Base-by-base conservation (phyloP, 2,888 invertebrate species). In the Lampropteryx suffumata region DNA sequence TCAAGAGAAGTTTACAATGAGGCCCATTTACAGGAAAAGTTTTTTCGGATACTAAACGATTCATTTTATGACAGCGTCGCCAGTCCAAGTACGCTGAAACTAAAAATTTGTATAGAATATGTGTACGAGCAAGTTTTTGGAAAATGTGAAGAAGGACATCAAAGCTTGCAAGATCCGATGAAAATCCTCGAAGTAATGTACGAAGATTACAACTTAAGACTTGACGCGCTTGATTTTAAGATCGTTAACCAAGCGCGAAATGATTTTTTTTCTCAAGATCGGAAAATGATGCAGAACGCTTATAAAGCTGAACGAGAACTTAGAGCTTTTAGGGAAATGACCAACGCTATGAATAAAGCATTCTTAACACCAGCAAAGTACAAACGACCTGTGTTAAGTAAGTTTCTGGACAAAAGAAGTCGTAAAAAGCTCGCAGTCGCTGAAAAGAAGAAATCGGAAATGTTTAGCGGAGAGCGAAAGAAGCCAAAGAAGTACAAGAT, bases 71-170 rank as follows among this genome's bases (percentile, higher is more conserved):
- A 86, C 21, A 84, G 76, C 48, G 82, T 90, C 11, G 88, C 90
- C 1, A 85, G 84, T 65, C 85, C 82, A 2, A 65, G 58, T 47
- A 84, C 80, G 11, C 67, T 90, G 24, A 88, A 87, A 62, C 62
- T 90, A 29, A 84, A 83, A 73, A 88, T 89, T 51, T 90, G 90
- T 62, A 79, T 90, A 27, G 90, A 90, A 67, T 90, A 82, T 54
- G 90, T 90, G 13, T 90, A 89, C 50, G 87, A 89, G 68, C 79
- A 88, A 73, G 65, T 90, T 29, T 82, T 86, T 57, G 89, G 90
- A 0, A 88, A 88, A 60, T 85, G 86, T 62, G 89, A 90, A 62
- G 90, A 90, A 66, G 89, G 87, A 1, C 90, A 90, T 63, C 74
- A 81, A 57, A 81, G 69, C 60, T 58, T 90, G 42, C 74, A 78